Evolutionary conservation across 2,888 invertebrate species (phyloP), one percentile per base, ranked within the genome.

Genomic region (Troides aeacus): DNA sequence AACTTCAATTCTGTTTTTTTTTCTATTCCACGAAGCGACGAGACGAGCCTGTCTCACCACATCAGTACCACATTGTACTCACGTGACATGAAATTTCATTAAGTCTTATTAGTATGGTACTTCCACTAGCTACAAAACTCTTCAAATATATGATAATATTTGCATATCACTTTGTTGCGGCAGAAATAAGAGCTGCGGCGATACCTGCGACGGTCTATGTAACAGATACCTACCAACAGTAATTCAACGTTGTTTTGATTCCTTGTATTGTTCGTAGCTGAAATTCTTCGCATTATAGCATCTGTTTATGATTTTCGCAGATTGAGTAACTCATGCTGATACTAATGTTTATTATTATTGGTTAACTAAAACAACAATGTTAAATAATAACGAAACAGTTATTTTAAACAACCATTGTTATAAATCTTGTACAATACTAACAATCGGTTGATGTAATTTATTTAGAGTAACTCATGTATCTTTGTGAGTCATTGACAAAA

Each of bases 401-500:
- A 36, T 59, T 18, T 63, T 36, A 36, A 63, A 50, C 5, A 67
- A 62, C 30, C 24, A 57, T 67, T 67, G 57, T 62, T 62, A 39
- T 8, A 39, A 50, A 60, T 46, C n/a, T 62, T 46, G 15, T n/a
- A 24, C 21, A 23, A 42, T 5, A 6, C 30, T 64, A 30, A 64
- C 50, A 36, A 36, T 53, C 18, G 57, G 24, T 15, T 62, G 42
- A 12, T 50, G 62, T 62, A 46, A 21, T 24, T 64, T n/a, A 30
- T 72, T 75, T 72, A 68, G 58, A 74, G 74, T 70, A 64, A 72
- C 72, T 58, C 21, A 24, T 58, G 23, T 23, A 58, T 74, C 75
- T 71, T 71, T 71, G 71, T 61, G 63, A 65, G 74, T 73, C 75
- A 71, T 77, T 77, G 57, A 75, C 75, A 72, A 66, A 58, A 71